phyloP scores from a whole-genome alignment of 2,113 vertebrate genomes.

The Podarcis raffonei region DNA sequence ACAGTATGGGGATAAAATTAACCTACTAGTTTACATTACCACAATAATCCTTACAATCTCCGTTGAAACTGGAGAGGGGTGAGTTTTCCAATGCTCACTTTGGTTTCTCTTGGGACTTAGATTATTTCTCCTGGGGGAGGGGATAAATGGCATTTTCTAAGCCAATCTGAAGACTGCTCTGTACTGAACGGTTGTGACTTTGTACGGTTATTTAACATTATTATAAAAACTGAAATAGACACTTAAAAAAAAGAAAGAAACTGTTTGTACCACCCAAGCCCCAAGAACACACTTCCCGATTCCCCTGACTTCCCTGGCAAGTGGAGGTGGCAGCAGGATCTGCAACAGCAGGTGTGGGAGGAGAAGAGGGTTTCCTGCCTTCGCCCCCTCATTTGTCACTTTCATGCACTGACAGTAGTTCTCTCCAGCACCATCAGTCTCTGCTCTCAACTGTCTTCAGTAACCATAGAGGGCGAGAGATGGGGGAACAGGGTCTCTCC shows the following conservation, averaged over 20 bases:
- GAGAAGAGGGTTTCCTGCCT: background rate
- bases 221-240: no score
- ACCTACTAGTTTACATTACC: background rate
- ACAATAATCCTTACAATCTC: background rate
- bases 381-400: background rate
- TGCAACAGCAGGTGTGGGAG: background rate
- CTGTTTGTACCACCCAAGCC: no score
- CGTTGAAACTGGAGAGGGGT: background rate
- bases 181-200: no score
- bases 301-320: background rate
- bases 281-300: background rate
- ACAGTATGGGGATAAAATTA: background rate
- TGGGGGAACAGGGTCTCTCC: no score
- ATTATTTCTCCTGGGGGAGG: background rate
- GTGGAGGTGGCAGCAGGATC: background rate
- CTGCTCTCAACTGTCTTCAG: no score
- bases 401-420: background rate
- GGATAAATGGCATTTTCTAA: no score
- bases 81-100: background rate
- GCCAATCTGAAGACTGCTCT: no score
- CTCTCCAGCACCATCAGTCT: background rate
- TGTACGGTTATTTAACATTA: no score
- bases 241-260: no score
- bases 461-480: no score
- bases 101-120: background rate